A percentile compares a stretch with the other conserved stretches of the same genome.
phyloP scores from a whole-genome alignment of 2,113 vertebrate species.

The Takifugu bimaculatus region DNA sequence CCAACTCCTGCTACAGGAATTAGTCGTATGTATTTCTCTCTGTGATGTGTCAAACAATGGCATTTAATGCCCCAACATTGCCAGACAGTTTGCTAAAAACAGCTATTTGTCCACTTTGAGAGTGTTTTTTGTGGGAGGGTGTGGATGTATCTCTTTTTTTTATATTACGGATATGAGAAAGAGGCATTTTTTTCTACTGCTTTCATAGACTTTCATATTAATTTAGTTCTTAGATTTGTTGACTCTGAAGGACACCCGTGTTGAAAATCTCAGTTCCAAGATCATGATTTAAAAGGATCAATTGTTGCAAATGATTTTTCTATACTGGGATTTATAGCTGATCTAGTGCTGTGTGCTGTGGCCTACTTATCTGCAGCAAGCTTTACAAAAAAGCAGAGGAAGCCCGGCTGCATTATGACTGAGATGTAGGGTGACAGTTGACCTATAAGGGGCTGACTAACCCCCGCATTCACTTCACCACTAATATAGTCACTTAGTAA shows the following conservation, averaged over 20 bases:
- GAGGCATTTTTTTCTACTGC: neutral
- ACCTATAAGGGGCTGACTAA: slow-evolving; percentile 77
- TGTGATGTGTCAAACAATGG: slow-evolving; percentile 34
- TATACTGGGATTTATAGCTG: neutral
- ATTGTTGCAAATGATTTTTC: neutral
- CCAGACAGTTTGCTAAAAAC: slow-evolving; percentile 50
- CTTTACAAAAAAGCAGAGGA: slow-evolving; percentile 38
- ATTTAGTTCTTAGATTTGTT: slow-evolving; percentile 14
- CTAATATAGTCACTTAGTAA: slow-evolving; percentile 73
- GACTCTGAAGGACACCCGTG: slow-evolving; percentile 1
- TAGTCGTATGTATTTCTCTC: slow-evolving; percentile 41
- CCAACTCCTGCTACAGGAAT: slow-evolving; percentile 36
- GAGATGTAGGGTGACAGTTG: slow-evolving; percentile 75
- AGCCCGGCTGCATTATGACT: slow-evolving; percentile 61
- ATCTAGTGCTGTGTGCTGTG: neutral
- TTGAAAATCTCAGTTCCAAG: neutral
- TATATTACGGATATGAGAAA: slow-evolving; percentile 21
- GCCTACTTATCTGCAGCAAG: slow-evolving; percentile 6
- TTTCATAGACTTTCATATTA: slow-evolving; percentile 1
- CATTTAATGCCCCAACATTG: slow-evolving; percentile 29
- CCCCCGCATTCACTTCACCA: slow-evolving; percentile 67
- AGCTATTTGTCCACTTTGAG: slow-evolving; percentile 9
- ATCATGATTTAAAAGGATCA: neutral
- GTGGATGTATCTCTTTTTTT: slow-evolving; percentile 24
- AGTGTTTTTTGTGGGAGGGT: slow-evolving; percentile 28